Percentiles rank a stretch among this genome's conserved stretches.
Evolutionary conservation across 2,797 vertebrate species (phyloP).

Genomic region (Falco novaeseelandiae): DNA sequence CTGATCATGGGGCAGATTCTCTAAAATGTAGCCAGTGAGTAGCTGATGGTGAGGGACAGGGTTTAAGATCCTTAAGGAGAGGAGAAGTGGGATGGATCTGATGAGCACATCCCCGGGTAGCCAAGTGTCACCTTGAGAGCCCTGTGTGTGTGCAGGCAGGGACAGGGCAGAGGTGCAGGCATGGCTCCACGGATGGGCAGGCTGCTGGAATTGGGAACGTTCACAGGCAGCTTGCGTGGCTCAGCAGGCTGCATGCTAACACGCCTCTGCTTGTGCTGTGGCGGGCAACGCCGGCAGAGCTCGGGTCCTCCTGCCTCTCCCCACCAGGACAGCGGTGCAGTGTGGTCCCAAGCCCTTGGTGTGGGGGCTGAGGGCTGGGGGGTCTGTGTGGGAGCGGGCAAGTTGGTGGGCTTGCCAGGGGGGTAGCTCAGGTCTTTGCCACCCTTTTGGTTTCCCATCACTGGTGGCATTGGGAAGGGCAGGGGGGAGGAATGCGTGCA

Average conservation of each 20-base stretch:
- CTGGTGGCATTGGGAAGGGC: too few relatives aligned
- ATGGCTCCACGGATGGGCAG: not conserved
- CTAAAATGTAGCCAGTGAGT: not conserved
- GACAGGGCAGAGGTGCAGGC: not conserved
- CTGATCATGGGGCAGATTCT: not conserved
- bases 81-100: not conserved
- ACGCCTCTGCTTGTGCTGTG: accelerated
- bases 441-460: not conserved
- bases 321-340: accelerated
- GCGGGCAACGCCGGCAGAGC: not conserved
- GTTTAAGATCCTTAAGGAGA: not conserved
- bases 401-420: not conserved
- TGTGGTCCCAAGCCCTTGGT: not conserved
- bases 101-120: not conserved
- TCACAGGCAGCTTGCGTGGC: not conserved
- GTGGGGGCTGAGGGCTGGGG: not conserved
- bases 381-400: not conserved
- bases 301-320: not conserved
- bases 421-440: not conserved
- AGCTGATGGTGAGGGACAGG: not conserved
- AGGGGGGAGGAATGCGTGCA: too few relatives aligned
- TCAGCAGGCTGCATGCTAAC: not conserved
- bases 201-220: not conserved
- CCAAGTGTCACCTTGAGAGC: not conserved
- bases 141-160: not conserved